Evolutionary conservation across 2,797 vertebrate genomes (phyloP).

Genomic region (Acomys russatus): DNA sequence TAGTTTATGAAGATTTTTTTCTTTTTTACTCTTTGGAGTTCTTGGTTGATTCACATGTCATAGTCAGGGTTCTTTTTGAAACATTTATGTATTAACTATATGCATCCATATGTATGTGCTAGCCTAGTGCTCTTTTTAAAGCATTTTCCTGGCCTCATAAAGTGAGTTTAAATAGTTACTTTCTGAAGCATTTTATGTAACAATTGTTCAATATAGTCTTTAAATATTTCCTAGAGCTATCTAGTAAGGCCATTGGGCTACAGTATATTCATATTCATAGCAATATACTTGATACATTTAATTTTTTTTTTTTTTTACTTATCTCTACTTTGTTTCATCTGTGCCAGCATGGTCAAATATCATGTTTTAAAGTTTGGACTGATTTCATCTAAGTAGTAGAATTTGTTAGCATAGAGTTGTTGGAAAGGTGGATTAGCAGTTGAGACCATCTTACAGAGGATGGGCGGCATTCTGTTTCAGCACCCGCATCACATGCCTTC

Average conservation of each 20-base stretch:
- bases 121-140: background rate
- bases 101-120: background rate
- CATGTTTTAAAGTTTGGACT: background rate
- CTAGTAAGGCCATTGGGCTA: background rate
- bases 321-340: background rate
- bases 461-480: background rate
- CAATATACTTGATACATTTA: background rate
- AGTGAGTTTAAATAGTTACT: background rate
- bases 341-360: background rate
- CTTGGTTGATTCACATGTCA: background rate
- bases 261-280: background rate
- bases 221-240: background rate
- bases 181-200: background rate
- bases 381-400: background rate
- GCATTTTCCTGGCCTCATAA: background rate
- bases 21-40: background rate
- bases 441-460: background rate
- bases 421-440: background rate
- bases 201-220: background rate
- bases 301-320: conserved; percentile 26
- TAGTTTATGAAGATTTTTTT: background rate
- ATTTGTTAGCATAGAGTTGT: background rate
- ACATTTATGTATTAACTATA: background rate
- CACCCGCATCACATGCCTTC: background rate
- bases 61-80: background rate